These are phyloP conservation scores for Centrocercus urophasianus DNA, from an alignment of 2,113 vertebrate species.

Conservation along the genomic window DNA sequence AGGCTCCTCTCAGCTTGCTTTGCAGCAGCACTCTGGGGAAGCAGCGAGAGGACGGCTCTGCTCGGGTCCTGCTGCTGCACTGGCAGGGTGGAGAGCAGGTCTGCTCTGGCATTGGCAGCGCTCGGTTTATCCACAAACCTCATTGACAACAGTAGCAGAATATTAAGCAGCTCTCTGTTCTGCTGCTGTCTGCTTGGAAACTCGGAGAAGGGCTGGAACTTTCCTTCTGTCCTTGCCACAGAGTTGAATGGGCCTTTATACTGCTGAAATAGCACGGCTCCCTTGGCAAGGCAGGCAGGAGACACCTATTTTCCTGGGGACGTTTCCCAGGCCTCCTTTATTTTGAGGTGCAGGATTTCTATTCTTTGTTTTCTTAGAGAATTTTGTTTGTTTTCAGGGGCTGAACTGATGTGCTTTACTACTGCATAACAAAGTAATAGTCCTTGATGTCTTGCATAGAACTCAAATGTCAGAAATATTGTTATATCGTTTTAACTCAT, in stretches of 20 bases:
- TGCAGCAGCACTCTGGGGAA: neutral
- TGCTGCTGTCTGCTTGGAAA: conserved; percentile 47
- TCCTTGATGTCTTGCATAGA: neutral
- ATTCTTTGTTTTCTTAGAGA: neutral
- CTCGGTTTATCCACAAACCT: conserved; percentile 53
- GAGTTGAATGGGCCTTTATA: conserved; percentile 34
- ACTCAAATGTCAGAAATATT: neutral
- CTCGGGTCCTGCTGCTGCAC: neutral
- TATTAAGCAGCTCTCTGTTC: conserved; percentile 56
- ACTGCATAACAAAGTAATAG: neutral
- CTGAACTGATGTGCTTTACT: neutral
- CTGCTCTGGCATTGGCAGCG: neutral
- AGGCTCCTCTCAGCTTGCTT: neutral
- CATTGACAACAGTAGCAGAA: conserved; percentile 44
- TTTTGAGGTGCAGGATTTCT: neutral
- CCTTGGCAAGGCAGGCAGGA: neutral
- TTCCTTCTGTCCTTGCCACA: neutral
- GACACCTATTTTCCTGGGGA: conserved; percentile 20
- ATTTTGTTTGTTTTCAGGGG: neutral
- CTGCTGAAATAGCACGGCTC: neutral
- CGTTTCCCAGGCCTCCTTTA: neutral
- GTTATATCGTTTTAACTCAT: neutral
- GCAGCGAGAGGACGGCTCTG: neutral
- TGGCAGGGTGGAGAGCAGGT: conserved; percentile 29
- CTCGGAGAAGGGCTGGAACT: conserved; percentile 40